phyloP scores from a whole-genome alignment of 2,797 vertebrate genomes.

The Coccyzus lansbergi region DNA sequence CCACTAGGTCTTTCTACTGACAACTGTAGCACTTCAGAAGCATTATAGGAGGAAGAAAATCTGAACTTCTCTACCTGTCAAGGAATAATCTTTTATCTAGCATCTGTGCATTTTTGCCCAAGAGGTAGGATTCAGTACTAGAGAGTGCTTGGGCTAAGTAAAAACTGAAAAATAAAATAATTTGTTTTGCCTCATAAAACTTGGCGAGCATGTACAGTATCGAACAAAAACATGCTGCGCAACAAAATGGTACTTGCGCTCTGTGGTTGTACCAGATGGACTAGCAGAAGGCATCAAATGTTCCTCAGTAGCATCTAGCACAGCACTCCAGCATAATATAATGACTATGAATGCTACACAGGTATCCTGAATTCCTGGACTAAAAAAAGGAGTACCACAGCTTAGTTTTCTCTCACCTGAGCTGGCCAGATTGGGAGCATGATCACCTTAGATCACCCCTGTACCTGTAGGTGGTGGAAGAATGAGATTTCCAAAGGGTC shows the following conservation, averaged over 20 bases:
- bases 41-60: background rate
- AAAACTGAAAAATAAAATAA: background rate
- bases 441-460: background rate
- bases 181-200: background rate
- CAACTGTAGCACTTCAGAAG: background rate
- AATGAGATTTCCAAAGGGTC: background rate
- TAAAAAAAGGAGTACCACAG: background rate
- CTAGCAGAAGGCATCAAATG: background rate
- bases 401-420: background rate
- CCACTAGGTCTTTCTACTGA: background rate
- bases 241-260: background rate
- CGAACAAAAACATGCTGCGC: background rate
- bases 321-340: background rate
- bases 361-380: background rate
- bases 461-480: background rate
- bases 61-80: constrained; percentile 22
- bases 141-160: background rate
- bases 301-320: background rate
- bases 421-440: background rate
- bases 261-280: background rate
- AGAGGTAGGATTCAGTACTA: background rate
- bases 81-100: constrained; percentile 36
- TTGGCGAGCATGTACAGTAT: background rate
- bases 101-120: background rate
- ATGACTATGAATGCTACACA: background rate